Base-by-base conservation (phyloP, 2,113 vertebrate species). In the Phocoena phocoena region DNA sequence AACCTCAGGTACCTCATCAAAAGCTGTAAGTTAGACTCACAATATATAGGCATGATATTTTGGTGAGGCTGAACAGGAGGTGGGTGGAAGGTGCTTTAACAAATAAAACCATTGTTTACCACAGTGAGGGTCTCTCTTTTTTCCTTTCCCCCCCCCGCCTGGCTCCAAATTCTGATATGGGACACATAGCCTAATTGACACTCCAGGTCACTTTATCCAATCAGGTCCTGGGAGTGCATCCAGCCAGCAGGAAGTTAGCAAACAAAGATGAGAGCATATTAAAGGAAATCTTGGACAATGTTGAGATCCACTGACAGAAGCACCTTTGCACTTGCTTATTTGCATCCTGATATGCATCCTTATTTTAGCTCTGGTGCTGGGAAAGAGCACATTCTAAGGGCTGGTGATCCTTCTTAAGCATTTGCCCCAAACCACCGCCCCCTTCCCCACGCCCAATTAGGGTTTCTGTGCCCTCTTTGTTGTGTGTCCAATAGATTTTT, bases 1-100 rank as follows among this genome's bases (percentile, higher is more conserved):
- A 97, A 97, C 96, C 96, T 98, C 90, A 50, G 60, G 68, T 95
- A 97, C 98, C 96, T 96, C 95, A 84, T 98, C 97, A 97, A 88
- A 97, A 98, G 85, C 98, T 79, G 25, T 82, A 71, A 97, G 94
- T 73, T 1, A 93, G 94, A 84, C 67, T 88, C 88, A 90, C 38
- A 53, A 93, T 87, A 93, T 90, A 89, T 58, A 68, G 68, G 73
- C 38, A 17, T 70, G 82, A 53, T 26, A 3, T 70, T 74, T 93
- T 79, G 55, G 44, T 47, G 83, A 97, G 92, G 90, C 94, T 92
- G 83, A 96, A 93, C 88, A 38, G 92, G 26, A 68, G 14, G 23
- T 0, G 33, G 13, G 6, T 68, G 5, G 83, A 65, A 89, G 23
- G 50, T 41, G 13, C 79, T 89, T 82, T 68, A 63, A 88, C 90